Evolutionary conservation across 2,113 vertebrate genomes (phyloP).

Genomic region (Prionailurus viverrinus): DNA sequence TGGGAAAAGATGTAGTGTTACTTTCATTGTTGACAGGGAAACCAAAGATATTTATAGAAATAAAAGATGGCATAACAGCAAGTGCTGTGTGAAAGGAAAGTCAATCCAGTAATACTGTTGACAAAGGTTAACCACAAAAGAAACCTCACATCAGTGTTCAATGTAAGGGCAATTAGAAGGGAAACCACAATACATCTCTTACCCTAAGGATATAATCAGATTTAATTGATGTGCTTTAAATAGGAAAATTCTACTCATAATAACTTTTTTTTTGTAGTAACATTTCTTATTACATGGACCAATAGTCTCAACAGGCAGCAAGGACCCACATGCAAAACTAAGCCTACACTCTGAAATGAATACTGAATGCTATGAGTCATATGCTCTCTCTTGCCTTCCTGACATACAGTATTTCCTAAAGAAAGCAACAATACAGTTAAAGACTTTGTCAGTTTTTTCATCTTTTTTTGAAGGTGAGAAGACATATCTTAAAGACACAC

Average conservation of each 20-base stretch:
- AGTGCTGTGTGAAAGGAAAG: not conserved
- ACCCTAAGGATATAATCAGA: not conserved
- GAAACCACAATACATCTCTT: not conserved
- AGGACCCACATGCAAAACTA: not conserved
- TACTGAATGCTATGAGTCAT: not conserved
- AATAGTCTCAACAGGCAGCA: not conserved
- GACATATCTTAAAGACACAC: not conserved
- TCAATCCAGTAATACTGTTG: conserved; percentile 10
- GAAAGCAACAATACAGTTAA: not conserved
- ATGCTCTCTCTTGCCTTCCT: not conserved
- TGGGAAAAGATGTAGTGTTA: not conserved
- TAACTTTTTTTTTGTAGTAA: not conserved
- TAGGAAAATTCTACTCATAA: not conserved
- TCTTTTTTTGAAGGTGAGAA: not conserved
- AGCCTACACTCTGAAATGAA: not conserved
- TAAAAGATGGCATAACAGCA: conserved; percentile 6
- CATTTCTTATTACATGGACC: not conserved
- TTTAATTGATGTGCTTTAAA: conserved; percentile 16
- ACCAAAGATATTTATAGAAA: not conserved
- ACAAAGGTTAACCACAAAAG: conserved; percentile 49
- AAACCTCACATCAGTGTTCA: not conserved
- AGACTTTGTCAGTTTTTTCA: not conserved
- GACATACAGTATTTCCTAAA: not conserved
- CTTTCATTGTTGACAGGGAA: not conserved
- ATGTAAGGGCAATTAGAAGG: conserved; percentile 10